Conservation (phyloP, 2,888 invertebrate species). For the Lasiommata megera region DNA sequence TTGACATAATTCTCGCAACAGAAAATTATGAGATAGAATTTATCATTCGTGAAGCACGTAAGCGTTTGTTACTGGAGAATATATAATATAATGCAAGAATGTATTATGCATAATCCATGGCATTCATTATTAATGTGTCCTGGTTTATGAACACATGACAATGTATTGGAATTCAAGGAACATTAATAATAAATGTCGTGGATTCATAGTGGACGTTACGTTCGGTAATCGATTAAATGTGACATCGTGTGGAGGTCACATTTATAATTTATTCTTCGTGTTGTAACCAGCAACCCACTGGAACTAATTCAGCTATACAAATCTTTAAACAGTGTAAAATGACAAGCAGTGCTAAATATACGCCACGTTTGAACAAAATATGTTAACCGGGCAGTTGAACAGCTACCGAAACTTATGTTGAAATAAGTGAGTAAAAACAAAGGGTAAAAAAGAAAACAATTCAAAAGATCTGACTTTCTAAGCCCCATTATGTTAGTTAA, state of each 20-base stretch:
- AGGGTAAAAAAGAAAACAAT: too few relatives aligned
- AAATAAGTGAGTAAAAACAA: too few relatives aligned
- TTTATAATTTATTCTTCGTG: background rate
- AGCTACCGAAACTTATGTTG: too few relatives aligned
- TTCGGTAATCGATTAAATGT: background rate
- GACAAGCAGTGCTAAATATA: background rate
- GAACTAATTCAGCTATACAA: background rate
- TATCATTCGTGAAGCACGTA: too few relatives aligned
- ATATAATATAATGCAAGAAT: background rate
- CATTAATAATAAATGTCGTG: background rate
- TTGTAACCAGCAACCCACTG: background rate
- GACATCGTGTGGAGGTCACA: background rate
- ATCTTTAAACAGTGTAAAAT: background rate
- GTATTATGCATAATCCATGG: background rate
- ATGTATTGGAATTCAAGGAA: background rate
- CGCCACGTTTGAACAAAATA: background rate
- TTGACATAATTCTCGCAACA: background rate
- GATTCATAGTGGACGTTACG: background rate
- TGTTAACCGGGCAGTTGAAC: too few relatives aligned
- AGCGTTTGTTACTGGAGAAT: too few relatives aligned
- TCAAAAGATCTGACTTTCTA: too few relatives aligned
- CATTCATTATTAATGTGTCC: background rate
- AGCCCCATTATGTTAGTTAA: too few relatives aligned
- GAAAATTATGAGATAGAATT: background rate
- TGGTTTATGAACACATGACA: slow-evolving; percentile 2